Evolutionary conservation across 2,888 invertebrate species (phyloP).

Genomic region (Heliothis peltigera): DNA sequence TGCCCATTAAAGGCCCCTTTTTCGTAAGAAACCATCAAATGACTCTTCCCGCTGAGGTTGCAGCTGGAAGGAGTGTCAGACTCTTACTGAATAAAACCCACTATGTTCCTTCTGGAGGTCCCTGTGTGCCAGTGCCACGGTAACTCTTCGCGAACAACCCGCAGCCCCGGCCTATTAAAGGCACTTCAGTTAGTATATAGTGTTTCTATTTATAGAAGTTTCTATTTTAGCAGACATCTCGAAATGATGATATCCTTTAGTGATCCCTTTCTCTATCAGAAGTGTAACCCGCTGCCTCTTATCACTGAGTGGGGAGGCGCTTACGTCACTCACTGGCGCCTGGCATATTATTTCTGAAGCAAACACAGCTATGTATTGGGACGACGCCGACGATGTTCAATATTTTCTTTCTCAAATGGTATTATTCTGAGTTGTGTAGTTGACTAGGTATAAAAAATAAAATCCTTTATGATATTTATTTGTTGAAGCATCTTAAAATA

Average conservation of each 20-base stretch:
- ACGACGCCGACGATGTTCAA: not conserved
- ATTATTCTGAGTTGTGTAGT: no score
- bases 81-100: no score
- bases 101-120: no score
- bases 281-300: conserved; percentile 19
- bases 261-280: not conserved
- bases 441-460: no score
- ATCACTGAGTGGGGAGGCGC: not conserved
- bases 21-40: no score
- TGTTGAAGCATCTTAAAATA: no score
- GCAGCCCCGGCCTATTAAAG: no score
- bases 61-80: no score
- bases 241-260: not conserved
- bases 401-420: conserved; percentile 17
- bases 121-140: no score
- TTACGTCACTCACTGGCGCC: conserved; percentile 62
- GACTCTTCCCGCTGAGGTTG: no score
- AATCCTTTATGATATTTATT: no score
- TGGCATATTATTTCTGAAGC: conserved; percentile 61
- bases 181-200: not conserved
- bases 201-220: conserved; percentile 13
- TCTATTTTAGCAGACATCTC: not conserved
- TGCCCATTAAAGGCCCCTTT: not conserved
- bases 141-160: no score
- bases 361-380: conserved; percentile 30